Evolutionary conservation across 1,140 invertebrate species (phyloP).

Genomic region (Polypedilum pembai): DNA sequence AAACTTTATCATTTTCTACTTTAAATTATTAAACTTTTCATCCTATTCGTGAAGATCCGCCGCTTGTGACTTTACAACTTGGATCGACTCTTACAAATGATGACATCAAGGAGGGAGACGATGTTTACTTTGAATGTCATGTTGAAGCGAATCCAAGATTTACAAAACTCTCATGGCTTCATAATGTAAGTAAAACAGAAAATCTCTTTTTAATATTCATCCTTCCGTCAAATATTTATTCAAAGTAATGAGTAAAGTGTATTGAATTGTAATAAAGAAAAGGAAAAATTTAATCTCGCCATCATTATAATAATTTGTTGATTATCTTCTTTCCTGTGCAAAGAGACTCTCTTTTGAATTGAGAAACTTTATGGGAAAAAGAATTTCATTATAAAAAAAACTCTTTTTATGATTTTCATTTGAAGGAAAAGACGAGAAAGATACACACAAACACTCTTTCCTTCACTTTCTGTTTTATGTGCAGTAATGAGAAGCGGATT

Average conservation of each 20-base stretch:
- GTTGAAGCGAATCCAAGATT: constrained; percentile 79
- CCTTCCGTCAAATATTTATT: neutral
- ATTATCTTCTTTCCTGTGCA: neutral
- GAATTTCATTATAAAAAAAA: neutral
- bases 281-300: neutral
- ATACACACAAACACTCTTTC: neutral
- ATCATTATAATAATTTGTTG: neutral
- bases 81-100: constrained; percentile 77
- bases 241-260: neutral
- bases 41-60: constrained; percentile 61
- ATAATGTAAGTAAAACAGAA: constrained; percentile 59
- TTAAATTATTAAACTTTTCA: neutral
- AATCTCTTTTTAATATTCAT: neutral
- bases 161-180: constrained; percentile 76
- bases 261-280: neutral
- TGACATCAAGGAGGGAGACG: constrained; percentile 85
- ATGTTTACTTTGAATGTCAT: constrained; percentile 89
- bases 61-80: constrained; percentile 68
- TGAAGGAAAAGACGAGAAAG: no score
- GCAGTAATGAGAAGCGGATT: neutral
- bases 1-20: neutral
- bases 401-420: neutral
- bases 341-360: neutral
- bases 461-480: neutral
- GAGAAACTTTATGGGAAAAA: neutral